Conservation (phyloP, 2,113 vertebrate species). For the Callipepla squamata region DNA sequence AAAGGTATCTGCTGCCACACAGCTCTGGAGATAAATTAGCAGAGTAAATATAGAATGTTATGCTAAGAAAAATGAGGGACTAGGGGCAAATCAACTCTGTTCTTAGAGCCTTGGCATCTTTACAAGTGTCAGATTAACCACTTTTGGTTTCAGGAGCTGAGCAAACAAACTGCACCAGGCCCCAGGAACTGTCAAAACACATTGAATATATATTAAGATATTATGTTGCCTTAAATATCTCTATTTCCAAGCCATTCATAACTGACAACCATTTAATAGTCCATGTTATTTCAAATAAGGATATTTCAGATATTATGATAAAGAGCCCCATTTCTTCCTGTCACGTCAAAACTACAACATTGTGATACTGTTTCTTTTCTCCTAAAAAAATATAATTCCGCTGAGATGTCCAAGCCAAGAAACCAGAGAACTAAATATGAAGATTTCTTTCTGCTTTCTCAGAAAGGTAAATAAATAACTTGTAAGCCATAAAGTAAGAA, state of each 20-base stretch:
- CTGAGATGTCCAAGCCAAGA: neutral
- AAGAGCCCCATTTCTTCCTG: neutral
- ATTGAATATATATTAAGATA: neutral
- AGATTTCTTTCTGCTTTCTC: neutral
- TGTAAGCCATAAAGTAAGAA: neutral
- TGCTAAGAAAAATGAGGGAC: neutral
- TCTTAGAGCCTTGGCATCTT: neutral
- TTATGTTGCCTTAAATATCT: neutral
- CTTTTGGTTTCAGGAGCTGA: neutral
- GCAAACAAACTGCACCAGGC: neutral
- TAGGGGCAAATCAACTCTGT: neutral
- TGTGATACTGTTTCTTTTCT: neutral
- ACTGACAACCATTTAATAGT: neutral
- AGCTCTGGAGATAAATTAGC: constrained; percentile 3
- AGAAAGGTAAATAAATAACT: neutral
- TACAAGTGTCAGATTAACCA: neutral
- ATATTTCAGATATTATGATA: neutral
- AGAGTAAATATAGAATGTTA: neutral
- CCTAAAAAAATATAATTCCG: neutral
- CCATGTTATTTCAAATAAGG: neutral
- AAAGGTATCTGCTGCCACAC: constrained; percentile 23
- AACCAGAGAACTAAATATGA: neutral
- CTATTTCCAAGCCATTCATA: neutral
- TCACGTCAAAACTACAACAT: neutral
- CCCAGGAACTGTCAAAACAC: neutral